Evolutionary conservation across 1,140 invertebrate species (phyloP), one percentile per base, ranked within the genome.

Genomic region (Pinna nobilis): DNA sequence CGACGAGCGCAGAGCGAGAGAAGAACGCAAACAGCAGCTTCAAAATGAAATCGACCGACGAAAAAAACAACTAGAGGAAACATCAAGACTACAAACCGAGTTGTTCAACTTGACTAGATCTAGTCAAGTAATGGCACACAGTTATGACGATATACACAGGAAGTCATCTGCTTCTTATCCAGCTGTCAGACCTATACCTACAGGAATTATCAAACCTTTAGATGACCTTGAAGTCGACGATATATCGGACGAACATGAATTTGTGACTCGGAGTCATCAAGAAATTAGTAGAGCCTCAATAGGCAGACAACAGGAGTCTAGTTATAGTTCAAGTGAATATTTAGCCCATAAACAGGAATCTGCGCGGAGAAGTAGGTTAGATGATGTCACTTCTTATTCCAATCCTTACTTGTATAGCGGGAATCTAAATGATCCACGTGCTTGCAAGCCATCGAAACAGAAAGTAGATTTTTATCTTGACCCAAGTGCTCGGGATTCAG

Each of bases 41-140:
- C 92, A 93, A 82, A 91, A 91, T 13, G 93, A 93, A 84, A 93
- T 93, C 67, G 91, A 92, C 4, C 87, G 92, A 37, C 83, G 92
- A 3, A 88, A 92, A 60, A 90, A 90, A 69, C 92, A 93, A 80
- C 91, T 93, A n/a, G 92, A 93, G 80, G 91, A 93, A 73, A 91
- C 92, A 60, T 90, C 91, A 6, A 86, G 91, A 32, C 83, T 92
- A 5, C 92, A 92, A 79, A 90, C 91, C 50, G 91, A 93, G 78
- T 84, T 93, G 7, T 80, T 91, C 30, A 87, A 91, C 44, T 60
- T 85, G 47, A 78, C 82, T 5, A 51, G 84, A 66, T 69, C 79
- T 7, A 73, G 81, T 11, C 81, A 84, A 37, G 76, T 78, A 37
- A 73, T 84, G 69, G 80, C 82, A 23, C 82, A 84, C 57, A 85